Base-by-base conservation (phyloP, 2,113 vertebrate species). In the Lepidothrix coronata region DNA sequence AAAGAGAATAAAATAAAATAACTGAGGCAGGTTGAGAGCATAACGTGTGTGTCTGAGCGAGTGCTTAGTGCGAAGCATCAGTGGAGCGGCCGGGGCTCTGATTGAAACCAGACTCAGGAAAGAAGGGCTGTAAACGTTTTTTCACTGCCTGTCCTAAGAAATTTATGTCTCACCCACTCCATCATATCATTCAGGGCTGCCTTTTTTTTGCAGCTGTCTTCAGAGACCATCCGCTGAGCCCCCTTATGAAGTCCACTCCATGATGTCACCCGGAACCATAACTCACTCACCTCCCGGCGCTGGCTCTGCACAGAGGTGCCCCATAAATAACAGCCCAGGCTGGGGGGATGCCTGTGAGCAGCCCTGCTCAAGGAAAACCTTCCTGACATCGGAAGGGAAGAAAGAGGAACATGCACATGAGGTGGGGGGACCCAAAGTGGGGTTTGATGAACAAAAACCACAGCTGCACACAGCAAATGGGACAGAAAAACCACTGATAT, bases 61-160 rank as follows among this genome's bases (percentile, higher is more conserved):
- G 88, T 20, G 57, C 89, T 54, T 61, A 48, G 82, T 39, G 85
- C 57, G 57, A 58, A 71, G 85, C 58, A 58, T 33, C 83, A 35
- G 82, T 92, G 89, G 27, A 65, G 93, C 31, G 73, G 94, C 97
- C 95, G 96, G 94, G 80, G 86, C 88, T 78, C 95, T 98, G 98
- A 98, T 98, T 98, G 97, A 97, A 98, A 98, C 97, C 98, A 98
- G 98, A 98, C 97, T 98, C 96, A 89, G 97, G 94, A 97, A 98
- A 97, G 96, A 97, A 97, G 97, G 96, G 96, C 95, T 97, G 96
- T 97, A 97, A 98, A 97, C 73, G 94, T 96, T 97, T 97, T 97
- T 98, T 97, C 97, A 94, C 95, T 97, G 96, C 97, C 97, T 98
- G 97, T 98, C 98, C 97, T 97, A 96, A 98, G 98, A 98, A 98